Percentiles rank a stretch among this genome's conserved stretches.
These are phyloP conservation scores for Teleogryllus oceanicus DNA, from an alignment of 2,888 invertebrate species.

Conservation along the genomic window DNA sequence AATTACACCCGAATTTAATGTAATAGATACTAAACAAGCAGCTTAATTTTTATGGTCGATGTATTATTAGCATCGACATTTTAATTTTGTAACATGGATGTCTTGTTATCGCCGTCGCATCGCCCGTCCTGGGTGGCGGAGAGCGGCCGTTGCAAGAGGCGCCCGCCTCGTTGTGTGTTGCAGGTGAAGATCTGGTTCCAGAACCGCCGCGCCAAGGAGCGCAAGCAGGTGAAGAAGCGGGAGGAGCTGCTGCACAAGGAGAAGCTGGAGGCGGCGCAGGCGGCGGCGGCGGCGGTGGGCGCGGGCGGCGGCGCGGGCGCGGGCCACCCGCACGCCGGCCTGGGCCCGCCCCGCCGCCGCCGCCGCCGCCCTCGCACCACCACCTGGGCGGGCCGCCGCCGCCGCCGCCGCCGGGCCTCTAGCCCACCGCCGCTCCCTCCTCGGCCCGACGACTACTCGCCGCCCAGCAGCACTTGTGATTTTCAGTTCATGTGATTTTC, in stretches of 20 bases:
- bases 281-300: conserved; percentile 29
- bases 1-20: too few species aligned
- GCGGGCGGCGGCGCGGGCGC: conserved; percentile 28
- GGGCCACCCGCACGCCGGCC: conserved; percentile 22
- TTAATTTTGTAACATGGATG: too few species aligned
- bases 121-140: too few species aligned
- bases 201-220: conserved; percentile 89
- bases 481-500: too few species aligned
- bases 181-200: conserved; percentile 84
- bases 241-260: conserved; percentile 66
- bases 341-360: conserved; percentile 28
- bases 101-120: too few species aligned
- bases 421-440: not conserved
- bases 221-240: conserved; percentile 83
- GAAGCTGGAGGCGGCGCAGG: conserved; percentile 46
- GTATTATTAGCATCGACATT: too few species aligned
- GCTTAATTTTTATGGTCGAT: too few species aligned
- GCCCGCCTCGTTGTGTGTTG: conserved; percentile 34
- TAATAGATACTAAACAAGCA: too few species aligned
- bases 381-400: conserved; percentile 22
- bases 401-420: conserved; percentile 18
- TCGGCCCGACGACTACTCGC: not conserved
- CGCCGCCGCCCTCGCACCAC: conserved; percentile 28
- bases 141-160: not conserved
- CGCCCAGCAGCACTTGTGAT: too few species aligned